These are phyloP conservation scores for Gymnorhina tibicen DNA, from an alignment of 2,113 vertebrate species.

Conservation along the genomic window DNA sequence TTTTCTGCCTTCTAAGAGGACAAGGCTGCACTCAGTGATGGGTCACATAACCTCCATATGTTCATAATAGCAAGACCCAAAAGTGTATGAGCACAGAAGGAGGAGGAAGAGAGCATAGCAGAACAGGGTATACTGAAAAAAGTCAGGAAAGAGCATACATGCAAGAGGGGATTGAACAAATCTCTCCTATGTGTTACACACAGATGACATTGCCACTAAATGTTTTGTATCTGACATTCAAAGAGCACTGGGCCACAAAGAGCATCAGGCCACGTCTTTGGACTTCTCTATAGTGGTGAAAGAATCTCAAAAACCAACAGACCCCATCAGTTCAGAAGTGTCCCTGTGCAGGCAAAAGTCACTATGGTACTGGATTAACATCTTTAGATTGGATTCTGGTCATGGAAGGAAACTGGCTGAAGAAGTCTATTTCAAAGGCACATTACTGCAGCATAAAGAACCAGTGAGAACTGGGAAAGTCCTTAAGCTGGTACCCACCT, in stretches of 20 bases:
- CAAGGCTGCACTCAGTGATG: neutral
- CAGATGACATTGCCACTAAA: neutral
- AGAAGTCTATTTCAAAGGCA: neutral
- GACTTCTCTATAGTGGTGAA: neutral
- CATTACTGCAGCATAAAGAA: neutral
- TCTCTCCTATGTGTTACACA: neutral
- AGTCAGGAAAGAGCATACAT: neutral
- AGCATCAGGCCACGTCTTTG: neutral
- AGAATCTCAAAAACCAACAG: neutral
- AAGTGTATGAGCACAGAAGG: neutral
- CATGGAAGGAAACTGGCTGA: neutral
- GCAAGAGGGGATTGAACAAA: neutral
- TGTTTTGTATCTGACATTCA: neutral
- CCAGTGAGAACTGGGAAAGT: neutral
- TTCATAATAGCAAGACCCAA: neutral
- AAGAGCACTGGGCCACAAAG: neutral
- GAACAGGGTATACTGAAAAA: neutral
- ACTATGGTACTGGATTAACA: neutral
- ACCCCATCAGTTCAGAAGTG: neutral
- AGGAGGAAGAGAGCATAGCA: neutral
- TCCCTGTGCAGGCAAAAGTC: neutral
- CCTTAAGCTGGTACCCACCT: neutral
- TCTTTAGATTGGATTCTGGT: neutral
- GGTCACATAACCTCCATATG: neutral
- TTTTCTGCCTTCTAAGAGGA: neutral